A percentile compares a stretch with the other conserved stretches of the same genome.
Evolutionary conservation across 2,888 invertebrate species (phyloP).

Genomic region (Serrognathus titanus): DNA sequence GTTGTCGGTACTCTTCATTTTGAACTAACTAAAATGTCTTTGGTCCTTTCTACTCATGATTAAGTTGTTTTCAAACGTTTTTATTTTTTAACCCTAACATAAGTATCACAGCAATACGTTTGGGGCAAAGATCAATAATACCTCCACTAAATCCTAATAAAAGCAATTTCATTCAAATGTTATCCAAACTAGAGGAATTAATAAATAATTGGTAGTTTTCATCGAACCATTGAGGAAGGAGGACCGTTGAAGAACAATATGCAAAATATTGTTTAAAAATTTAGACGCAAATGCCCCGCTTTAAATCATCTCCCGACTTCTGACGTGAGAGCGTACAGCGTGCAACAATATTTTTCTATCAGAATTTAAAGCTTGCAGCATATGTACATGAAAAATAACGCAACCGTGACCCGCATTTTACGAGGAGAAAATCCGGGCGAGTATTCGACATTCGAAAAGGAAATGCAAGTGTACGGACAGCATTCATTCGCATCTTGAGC

Average conservation of each 20-base stretch:
- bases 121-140: too few relatives aligned
- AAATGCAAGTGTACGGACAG: neutral
- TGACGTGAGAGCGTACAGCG: neutral
- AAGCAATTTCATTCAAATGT: too few relatives aligned
- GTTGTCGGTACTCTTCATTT: too few relatives aligned
- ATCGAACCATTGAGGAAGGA: neutral
- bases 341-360: slow-evolving; percentile 4
- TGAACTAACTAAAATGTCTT: too few relatives aligned
- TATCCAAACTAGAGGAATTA: too few relatives aligned
- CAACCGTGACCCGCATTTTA: neutral
- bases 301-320: neutral
- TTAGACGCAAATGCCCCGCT: neutral
- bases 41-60: too few relatives aligned
- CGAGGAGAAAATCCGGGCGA: neutral
- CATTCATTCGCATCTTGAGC: too few relatives aligned
- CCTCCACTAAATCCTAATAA: too few relatives aligned
- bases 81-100: too few relatives aligned
- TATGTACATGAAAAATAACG: slow-evolving; percentile 2
- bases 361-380: slow-evolving; percentile 1
- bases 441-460: neutral
- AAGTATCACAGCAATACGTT: too few relatives aligned
- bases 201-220: neutral
- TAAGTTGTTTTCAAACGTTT: too few relatives aligned
- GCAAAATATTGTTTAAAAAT: neutral
- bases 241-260: neutral